These are phyloP conservation scores for Tichodroma muraria DNA, from an alignment of 2,113 vertebrate species.

Conservation along the genomic window DNA sequence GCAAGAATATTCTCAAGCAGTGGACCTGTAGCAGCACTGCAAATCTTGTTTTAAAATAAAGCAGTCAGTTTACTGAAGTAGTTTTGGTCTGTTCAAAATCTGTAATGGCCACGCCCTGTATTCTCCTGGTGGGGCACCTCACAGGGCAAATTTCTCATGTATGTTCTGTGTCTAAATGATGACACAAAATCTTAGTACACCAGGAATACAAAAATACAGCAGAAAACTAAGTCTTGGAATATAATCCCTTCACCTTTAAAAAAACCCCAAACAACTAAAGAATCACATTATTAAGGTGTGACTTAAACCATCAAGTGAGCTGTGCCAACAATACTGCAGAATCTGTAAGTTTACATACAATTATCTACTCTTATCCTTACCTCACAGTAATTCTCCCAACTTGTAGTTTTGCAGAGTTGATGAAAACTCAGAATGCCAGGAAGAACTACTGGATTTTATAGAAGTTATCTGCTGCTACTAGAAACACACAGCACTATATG, in stretches of 20 bases:
- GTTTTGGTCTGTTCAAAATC: not conserved
- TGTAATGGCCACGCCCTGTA: not conserved
- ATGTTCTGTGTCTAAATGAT: not conserved
- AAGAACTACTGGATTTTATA: not conserved
- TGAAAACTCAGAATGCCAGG: not conserved
- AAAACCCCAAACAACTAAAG: not conserved
- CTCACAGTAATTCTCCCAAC: not conserved
- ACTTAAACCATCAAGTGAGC: not conserved
- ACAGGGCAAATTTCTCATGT: not conserved
- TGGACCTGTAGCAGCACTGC: accelerated
- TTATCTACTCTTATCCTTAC: not conserved
- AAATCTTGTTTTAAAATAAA: not conserved
- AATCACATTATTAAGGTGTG: not conserved
- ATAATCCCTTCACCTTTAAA: not conserved
- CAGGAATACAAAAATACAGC: not conserved
- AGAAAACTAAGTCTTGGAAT: not conserved
- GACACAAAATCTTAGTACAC: not conserved
- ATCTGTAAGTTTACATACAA: not conserved
- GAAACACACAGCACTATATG: not conserved
- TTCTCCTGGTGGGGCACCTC: not conserved
- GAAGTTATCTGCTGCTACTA: not conserved
- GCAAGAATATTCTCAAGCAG: not conserved
- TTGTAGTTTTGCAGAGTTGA: not conserved
- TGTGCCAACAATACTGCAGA: not conserved
- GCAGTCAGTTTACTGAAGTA: not conserved